phyloP scores from a whole-genome alignment of 2,888 invertebrate species.

The Stenurella melanura region DNA sequence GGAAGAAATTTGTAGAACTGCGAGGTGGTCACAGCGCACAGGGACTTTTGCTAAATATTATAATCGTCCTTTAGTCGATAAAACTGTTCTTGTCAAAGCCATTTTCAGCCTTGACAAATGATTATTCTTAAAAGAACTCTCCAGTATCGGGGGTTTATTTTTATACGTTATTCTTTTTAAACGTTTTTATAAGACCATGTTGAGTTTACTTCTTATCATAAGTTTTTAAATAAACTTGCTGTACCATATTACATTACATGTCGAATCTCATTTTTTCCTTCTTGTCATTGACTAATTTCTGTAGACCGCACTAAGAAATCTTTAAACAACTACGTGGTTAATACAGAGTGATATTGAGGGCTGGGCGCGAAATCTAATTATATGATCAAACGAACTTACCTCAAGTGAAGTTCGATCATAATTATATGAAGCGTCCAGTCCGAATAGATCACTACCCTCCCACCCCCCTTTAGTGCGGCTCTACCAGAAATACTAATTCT shows the following conservation, averaged over 20 bases:
- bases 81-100: constrained; percentile 23
- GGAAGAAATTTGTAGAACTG: constrained; percentile 48
- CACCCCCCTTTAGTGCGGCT: neutral
- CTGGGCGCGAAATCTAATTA: too few relatives aligned
- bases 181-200: neutral
- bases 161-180: neutral
- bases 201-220: too few relatives aligned
- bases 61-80: constrained; percentile 24
- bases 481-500: neutral
- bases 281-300: neutral
- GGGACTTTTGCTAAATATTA: constrained; percentile 36
- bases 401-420: too few relatives aligned
- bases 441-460: neutral
- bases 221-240: neutral
- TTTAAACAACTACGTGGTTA: constrained; percentile 12
- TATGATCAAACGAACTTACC: constrained; percentile 7
- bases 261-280: neutral
- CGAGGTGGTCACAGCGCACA: constrained; percentile 47
- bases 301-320: constrained; percentile 6
- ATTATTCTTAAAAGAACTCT: neutral
- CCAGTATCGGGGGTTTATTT: constrained; percentile 10
- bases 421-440: too few relatives aligned
- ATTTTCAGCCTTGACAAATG: constrained; percentile 15
- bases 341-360: neutral
- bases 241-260: neutral